Conservation (phyloP, 2,797 vertebrate species). For the Neoniphon sammara region DNA sequence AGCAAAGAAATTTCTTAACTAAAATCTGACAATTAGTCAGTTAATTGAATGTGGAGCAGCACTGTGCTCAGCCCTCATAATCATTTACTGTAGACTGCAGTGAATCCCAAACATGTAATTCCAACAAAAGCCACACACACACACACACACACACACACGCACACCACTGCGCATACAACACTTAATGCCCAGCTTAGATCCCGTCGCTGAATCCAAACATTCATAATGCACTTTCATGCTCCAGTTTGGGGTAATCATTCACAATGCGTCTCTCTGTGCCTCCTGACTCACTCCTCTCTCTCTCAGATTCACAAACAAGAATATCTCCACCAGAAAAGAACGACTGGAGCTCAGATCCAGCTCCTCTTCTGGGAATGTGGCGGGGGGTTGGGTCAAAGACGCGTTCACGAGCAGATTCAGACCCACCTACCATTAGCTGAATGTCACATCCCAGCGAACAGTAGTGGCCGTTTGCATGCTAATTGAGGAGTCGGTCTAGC, state of each 20-base stretch:
- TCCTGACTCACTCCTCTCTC: slow-evolving; percentile 50
- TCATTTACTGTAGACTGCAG: slow-evolving; percentile 19
- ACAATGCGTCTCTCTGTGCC: slow-evolving; percentile 34
- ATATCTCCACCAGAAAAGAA: slow-evolving; percentile 18
- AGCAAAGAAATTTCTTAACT: background rate
- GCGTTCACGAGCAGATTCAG: background rate
- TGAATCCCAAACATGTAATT: slow-evolving; percentile 8
- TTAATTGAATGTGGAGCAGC: background rate
- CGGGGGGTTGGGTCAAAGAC: background rate
- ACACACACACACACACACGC: background rate
- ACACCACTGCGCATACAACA: background rate
- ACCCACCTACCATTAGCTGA: slow-evolving; percentile 10
- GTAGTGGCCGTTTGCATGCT: slow-evolving; percentile 7
- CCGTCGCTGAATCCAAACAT: slow-evolving; percentile 44
- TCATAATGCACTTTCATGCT: slow-evolving; percentile 63
- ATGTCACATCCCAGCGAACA: slow-evolving; percentile 39
- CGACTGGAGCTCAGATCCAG: slow-evolving; percentile 2
- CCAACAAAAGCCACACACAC: background rate
- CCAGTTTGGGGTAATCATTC: slow-evolving; percentile 58
- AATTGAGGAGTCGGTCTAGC: slow-evolving; percentile 46
- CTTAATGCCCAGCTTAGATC: slow-evolving; percentile 28
- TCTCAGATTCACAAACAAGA: slow-evolving; percentile 36
- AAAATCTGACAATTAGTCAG: slow-evolving; percentile 20
- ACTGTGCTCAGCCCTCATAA: background rate
- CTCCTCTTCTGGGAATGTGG: slow-evolving; percentile 1